Percentiles rank a stretch among this genome's conserved stretches.
phyloP scores from a whole-genome alignment of 2,113 vertebrate genomes.

The Eonycteris spelaea region DNA sequence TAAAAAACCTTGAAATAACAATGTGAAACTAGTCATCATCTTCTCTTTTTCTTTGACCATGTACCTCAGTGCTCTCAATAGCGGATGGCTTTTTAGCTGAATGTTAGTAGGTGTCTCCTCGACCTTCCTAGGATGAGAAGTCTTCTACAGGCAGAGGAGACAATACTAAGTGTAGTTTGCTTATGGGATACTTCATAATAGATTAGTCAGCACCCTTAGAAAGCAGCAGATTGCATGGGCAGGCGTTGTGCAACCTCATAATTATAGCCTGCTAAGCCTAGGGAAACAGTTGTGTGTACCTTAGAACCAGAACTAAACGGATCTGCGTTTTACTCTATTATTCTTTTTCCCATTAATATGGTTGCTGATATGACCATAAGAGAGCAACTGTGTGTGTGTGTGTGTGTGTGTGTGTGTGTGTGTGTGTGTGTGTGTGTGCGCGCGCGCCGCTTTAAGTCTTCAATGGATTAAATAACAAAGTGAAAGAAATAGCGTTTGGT shows the following conservation, averaged over 20 bases:
- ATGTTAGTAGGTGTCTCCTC: not conserved
- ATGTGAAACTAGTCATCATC: not conserved
- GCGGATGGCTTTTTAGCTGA: not conserved
- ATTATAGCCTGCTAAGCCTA: not conserved
- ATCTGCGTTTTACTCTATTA: not conserved
- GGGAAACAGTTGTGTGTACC: fast-evolving
- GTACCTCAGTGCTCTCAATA: fast-evolving
- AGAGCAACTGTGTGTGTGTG: not conserved
- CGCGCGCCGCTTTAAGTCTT: not conserved
- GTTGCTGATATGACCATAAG: not conserved
- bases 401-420: too few species aligned
- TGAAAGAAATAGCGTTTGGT: not conserved
- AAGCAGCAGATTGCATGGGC: slow-evolving; percentile 66
- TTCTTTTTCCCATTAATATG: not conserved
- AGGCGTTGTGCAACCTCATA: slow-evolving; percentile 35
- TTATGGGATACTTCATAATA: not conserved
- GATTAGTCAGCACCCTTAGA: slow-evolving; percentile 3
- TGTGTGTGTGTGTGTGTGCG: too few species aligned
- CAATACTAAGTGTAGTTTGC: fast-evolving
- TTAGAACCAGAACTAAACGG: not conserved
- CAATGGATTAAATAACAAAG: not conserved
- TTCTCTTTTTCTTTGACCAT: not conserved
- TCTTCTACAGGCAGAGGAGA: not conserved
- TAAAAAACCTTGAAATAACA: not conserved
- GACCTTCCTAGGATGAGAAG: not conserved